A percentile compares a stretch with the other conserved stretches of the same genome.
These are phyloP conservation scores for Calameuta idolon DNA, from an alignment of 2,888 invertebrate genomes.

Conservation along the genomic window DNA sequence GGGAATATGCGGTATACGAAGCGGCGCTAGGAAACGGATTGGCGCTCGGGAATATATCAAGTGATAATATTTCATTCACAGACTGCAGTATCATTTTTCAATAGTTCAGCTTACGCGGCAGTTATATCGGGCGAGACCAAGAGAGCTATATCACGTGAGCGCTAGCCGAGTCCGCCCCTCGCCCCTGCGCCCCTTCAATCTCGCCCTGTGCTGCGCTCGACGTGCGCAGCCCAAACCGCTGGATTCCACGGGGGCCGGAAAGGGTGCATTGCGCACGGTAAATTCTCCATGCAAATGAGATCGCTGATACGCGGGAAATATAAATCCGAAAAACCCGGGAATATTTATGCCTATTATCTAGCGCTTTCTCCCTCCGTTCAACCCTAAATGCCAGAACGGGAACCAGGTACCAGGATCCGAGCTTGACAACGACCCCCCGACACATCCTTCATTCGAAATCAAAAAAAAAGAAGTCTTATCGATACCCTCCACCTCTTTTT, in stretches of 20 bases:
- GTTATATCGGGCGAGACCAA: slow-evolving; percentile 40
- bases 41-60: slow-evolving; percentile 18
- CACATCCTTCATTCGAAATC: too few relatives aligned
- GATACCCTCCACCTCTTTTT: too few relatives aligned
- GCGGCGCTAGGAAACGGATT: too few relatives aligned
- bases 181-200: not conserved
- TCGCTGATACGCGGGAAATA: slow-evolving; percentile 60
- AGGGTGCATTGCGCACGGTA: slow-evolving; percentile 43
- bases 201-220: slow-evolving; percentile 11
- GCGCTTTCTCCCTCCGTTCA: slow-evolving; percentile 30
- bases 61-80: slow-evolving; percentile 60
- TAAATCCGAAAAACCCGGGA: slow-evolving; percentile 60
- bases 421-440: too few relatives aligned
- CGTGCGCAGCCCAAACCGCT: slow-evolving; percentile 3
- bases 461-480: too few relatives aligned
- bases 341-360: slow-evolving; percentile 64
- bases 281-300: slow-evolving; percentile 64
- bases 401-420: too few relatives aligned
- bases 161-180: not conserved
- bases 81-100: slow-evolving; percentile 60
- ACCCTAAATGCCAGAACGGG: too few relatives aligned
- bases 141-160: slow-evolving; percentile 44
- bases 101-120: slow-evolving; percentile 47
- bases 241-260: not conserved
- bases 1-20: too few relatives aligned